Evolutionary conservation across 2,797 vertebrate species (phyloP).

Genomic region (Brachyrhaphis roseni): DNA sequence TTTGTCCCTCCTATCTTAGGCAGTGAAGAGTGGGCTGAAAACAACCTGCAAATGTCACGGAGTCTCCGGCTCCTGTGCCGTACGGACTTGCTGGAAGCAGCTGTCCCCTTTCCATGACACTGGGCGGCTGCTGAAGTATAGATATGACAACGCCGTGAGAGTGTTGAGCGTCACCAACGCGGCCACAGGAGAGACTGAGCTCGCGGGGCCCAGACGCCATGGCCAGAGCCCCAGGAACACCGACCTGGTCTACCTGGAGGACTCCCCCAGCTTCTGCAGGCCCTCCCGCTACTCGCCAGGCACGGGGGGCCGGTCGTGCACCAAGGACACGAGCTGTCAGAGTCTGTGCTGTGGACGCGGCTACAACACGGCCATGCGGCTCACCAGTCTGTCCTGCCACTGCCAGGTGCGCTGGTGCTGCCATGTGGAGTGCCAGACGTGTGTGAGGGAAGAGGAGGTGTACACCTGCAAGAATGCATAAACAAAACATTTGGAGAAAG

Average conservation of each 20-base stretch:
- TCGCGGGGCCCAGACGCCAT: constrained; percentile 79
- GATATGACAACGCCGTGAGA: constrained; percentile 88
- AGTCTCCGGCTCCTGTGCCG: constrained; percentile 94
- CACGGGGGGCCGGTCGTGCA: constrained; percentile 89
- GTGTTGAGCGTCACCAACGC: constrained; percentile 92
- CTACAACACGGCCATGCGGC: constrained; percentile 93
- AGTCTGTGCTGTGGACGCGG: constrained; percentile 96
- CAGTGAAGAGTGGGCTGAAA: constrained; percentile 94
- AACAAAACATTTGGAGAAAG: constrained; percentile 20
- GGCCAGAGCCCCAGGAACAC: constrained; percentile 79
- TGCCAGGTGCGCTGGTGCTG: constrained; percentile 99
- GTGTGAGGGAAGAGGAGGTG: constrained; percentile 91
- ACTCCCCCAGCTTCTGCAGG: constrained; percentile 96
- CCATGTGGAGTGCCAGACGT: constrained; percentile 97
- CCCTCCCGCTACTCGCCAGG: constrained; percentile 92
- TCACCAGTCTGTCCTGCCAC: constrained; percentile 94
- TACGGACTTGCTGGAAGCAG: constrained; percentile 98
- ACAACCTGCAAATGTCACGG: constrained; percentile 99
- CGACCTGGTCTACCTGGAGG: constrained; percentile 93
- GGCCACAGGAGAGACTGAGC: constrained; percentile 90
- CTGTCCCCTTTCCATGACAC: constrained; percentile 95
- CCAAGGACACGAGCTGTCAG: constrained; percentile 92
- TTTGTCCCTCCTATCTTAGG: constrained; percentile 71
- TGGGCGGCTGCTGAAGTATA: constrained; percentile 89
- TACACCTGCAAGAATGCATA: constrained; percentile 92